Conservation (phyloP, 2,113 vertebrate species). For the Petrocephalus zakoni region DNA sequence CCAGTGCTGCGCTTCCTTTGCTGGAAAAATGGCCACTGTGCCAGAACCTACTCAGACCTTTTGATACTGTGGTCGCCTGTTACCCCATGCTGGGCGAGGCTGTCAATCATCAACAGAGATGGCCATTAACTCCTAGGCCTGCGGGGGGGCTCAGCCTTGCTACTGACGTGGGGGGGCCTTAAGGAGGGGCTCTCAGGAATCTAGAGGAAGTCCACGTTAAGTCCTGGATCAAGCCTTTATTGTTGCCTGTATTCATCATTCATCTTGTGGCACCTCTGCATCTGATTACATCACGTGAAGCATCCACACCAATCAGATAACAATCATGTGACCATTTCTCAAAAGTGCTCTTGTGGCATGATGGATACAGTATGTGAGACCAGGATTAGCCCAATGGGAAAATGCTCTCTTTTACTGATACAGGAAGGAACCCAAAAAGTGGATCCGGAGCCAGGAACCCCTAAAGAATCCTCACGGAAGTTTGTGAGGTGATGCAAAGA, state of each 20-base stretch:
- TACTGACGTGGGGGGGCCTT: background rate
- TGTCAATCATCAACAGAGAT: conserved; percentile 1
- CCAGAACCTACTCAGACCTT: background rate
- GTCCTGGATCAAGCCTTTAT: background rate
- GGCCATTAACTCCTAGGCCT: background rate
- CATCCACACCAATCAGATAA: too few relatives aligned
- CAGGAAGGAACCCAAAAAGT: conserved; percentile 41
- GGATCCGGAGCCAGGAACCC: conserved; percentile 25
- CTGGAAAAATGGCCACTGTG: background rate
- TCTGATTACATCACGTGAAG: too few relatives aligned
- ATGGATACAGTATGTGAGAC: too few relatives aligned
- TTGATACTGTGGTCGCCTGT: background rate
- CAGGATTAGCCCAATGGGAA: too few relatives aligned
- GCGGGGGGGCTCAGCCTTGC: background rate
- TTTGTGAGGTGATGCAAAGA: conserved; percentile 58
- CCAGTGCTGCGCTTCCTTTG: background rate
- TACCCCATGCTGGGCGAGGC: background rate
- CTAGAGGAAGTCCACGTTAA: background rate
- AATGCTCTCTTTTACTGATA: conserved; percentile 26
- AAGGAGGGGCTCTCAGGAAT: too few relatives aligned
- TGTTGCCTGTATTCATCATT: background rate
- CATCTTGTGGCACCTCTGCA: too few relatives aligned
- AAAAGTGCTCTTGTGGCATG: too few relatives aligned
- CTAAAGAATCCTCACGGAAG: conserved; percentile 36
- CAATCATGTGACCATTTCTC: too few relatives aligned